A percentile compares a stretch with the other conserved stretches of the same genome.
phyloP scores from a whole-genome alignment of 2,797 vertebrate genomes.

The Lepilemur septentrionalis region DNA sequence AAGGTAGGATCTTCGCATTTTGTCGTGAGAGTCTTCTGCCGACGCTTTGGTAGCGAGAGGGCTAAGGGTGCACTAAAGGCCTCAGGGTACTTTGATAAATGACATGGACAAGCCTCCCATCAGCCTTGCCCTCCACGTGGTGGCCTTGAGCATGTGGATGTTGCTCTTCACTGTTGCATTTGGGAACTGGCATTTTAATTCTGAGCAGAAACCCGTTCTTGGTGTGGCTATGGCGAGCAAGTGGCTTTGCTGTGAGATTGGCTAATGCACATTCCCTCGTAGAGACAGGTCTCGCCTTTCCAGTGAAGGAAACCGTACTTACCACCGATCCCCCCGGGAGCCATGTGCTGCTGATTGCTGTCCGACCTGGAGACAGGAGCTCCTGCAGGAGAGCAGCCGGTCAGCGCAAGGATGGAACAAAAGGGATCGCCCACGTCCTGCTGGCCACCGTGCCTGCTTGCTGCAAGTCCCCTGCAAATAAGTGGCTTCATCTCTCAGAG shows the following conservation, averaged over 20 bases:
- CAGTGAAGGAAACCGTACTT: background rate
- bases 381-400: too few relatives aligned
- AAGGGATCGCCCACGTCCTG: background rate
- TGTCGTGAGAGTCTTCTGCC: background rate
- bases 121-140: background rate
- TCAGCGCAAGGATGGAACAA: background rate
- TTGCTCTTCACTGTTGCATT: background rate
- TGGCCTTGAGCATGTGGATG: background rate
- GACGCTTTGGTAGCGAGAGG: background rate
- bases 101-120: background rate
- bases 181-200: background rate
- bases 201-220: background rate
- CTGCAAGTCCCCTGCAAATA: fast-evolving
- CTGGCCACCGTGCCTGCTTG: fast-evolving
- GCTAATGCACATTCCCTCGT: background rate
- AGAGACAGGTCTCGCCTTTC: background rate
- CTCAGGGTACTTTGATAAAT: background rate
- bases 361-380: background rate
- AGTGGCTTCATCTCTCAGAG: background rate
- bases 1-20: background rate
- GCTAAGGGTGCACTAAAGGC: too few relatives aligned
- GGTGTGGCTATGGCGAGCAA: background rate
- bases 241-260: background rate
- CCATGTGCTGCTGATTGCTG: background rate
- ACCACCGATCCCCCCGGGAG: background rate